Conservation (phyloP, 2,797 vertebrate genomes). For the Chelon auratus region DNA sequence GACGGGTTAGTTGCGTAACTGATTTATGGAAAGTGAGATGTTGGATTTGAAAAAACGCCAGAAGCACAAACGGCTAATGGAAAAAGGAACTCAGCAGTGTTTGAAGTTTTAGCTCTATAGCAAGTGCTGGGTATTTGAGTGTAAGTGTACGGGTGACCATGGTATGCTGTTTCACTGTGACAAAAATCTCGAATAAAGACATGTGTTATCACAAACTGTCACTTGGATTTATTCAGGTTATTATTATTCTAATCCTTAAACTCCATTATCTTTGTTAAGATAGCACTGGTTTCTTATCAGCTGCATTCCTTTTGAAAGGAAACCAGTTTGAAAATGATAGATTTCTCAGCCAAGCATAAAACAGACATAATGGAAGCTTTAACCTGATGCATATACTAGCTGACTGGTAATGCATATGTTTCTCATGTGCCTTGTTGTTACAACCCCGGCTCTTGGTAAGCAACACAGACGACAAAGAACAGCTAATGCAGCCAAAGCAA, state of each 20-base stretch:
- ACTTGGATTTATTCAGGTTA: background rate
- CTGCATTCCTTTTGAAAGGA: background rate
- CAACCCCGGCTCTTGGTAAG: too few species aligned
- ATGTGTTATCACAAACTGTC: slow-evolving; percentile 40
- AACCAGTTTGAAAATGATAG: slow-evolving; percentile 20
- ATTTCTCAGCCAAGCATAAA: slow-evolving; percentile 24
- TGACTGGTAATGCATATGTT: too few species aligned
- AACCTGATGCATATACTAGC: too few species aligned
- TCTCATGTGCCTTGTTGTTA: too few species aligned
- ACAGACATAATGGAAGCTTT: too few species aligned
- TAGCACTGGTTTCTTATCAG: slow-evolving; percentile 9
- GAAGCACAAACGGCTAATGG: slow-evolving; percentile 22
- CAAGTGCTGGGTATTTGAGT: slow-evolving; percentile 44
- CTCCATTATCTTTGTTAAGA: background rate
- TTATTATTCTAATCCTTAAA: slow-evolving; percentile 5
- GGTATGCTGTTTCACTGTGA: slow-evolving; percentile 50
- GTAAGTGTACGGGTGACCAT: slow-evolving; percentile 37
- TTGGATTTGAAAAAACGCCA: slow-evolving; percentile 40
- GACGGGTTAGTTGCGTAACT: slow-evolving; percentile 29
- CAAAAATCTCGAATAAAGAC: slow-evolving; percentile 71
- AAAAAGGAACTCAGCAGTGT: slow-evolving; percentile 53
- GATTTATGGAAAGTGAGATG: slow-evolving; percentile 49
- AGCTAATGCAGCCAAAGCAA: too few species aligned
- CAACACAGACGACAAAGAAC: too few species aligned
- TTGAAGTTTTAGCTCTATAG: slow-evolving; percentile 50